These are phyloP conservation scores for Cydia strobilella DNA, from an alignment of 1,140 invertebrate species.

Conservation along the genomic window DNA sequence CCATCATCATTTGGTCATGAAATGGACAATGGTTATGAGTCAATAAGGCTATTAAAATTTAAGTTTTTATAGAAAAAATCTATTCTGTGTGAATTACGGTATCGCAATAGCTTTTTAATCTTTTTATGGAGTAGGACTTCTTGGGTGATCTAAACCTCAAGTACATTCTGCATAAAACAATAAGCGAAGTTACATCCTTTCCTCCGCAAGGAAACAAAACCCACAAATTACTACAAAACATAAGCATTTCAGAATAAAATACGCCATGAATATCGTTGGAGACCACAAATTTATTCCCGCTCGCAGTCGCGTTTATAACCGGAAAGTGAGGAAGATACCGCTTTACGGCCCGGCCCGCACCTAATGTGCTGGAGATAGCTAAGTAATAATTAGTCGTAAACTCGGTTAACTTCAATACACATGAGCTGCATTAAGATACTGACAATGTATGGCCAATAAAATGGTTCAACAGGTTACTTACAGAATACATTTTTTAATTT, in stretches of 20 bases:
- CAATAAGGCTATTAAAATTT: too few species aligned
- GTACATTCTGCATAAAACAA: not conserved
- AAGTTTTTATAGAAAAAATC: too few species aligned
- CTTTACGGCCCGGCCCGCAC: slow-evolving; percentile 16
- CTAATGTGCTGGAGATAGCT: slow-evolving; percentile 16
- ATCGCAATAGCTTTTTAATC: too few species aligned
- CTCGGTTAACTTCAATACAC: not conserved
- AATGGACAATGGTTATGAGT: too few species aligned
- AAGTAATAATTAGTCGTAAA: slow-evolving; percentile 21
- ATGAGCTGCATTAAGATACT: not conserved
- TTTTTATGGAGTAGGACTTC: not conserved
- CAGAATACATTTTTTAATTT: too few species aligned
- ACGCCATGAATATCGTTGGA: slow-evolving; percentile 7
- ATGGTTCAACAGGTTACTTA: not conserved
- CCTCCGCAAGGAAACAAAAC: not conserved
- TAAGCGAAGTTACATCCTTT: not conserved
- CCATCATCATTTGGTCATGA: too few species aligned
- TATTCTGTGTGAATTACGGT: too few species aligned
- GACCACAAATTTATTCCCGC: slow-evolving; percentile 11
- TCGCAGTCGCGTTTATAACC: slow-evolving; percentile 21
- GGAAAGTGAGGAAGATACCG: slow-evolving; percentile 23
- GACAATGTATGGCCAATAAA: not conserved
- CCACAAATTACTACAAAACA: not conserved
- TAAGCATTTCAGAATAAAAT: slow-evolving; percentile 1
- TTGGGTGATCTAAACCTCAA: not conserved